Percentiles rank a stretch among this genome's conserved stretches.
phyloP scores from a whole-genome alignment of 2,113 vertebrate genomes.

The Lathamus discolor region DNA sequence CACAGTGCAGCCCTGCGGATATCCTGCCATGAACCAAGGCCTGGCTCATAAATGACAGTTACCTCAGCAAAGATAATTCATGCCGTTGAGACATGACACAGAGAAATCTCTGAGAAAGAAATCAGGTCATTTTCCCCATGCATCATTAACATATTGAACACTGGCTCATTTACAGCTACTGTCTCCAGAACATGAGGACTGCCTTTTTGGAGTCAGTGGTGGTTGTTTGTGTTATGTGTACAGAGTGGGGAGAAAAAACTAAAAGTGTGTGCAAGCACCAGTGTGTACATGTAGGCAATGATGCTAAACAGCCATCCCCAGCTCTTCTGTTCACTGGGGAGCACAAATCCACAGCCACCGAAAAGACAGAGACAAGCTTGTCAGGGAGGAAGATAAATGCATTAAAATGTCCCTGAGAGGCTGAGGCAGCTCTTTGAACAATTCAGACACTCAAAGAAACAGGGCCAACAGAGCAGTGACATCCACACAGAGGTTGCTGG shows the following conservation, averaged over 20 bases:
- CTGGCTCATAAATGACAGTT: background rate
- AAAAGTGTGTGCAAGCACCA: background rate
- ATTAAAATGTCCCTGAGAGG: background rate
- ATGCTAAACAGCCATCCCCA: background rate
- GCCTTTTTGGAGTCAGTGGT: background rate
- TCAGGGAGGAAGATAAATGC: background rate
- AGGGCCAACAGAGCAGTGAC: background rate
- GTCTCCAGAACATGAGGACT: rapidly evolving
- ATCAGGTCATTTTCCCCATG: background rate
- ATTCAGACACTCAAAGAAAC: background rate
- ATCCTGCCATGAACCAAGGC: background rate
- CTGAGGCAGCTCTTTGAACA: background rate
- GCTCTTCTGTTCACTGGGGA: background rate
- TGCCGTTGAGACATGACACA: background rate
- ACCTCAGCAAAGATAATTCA: background rate
- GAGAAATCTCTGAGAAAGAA: background rate
- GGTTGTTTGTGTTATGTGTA: background rate
- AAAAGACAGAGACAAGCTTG: background rate
- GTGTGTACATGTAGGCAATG: background rate
- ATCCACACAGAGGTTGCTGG: background rate
- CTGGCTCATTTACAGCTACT: background rate
- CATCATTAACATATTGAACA: background rate
- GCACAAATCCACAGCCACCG: background rate
- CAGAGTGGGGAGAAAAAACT: background rate
- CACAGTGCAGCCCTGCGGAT: background rate